Base-by-base conservation (phyloP, 2,113 vertebrate species). In the Ophiodon elongatus region DNA sequence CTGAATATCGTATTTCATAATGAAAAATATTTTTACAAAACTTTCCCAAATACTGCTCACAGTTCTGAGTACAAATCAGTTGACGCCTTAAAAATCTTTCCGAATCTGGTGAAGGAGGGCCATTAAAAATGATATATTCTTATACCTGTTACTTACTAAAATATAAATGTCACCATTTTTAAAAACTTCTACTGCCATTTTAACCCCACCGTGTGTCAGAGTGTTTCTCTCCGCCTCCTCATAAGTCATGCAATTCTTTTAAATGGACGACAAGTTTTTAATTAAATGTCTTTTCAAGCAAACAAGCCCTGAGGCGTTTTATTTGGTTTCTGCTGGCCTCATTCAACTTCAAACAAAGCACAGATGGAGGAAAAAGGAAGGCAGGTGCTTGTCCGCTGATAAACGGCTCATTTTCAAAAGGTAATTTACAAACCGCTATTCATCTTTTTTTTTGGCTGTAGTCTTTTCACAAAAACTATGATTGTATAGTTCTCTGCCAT, bases 321-420 rank as follows among this genome's bases (percentile, higher is more conserved):
- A 84, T 92, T 90, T 90, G 84, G 72, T 41, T 69, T 77, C 60
- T 76, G 76, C 39, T 31, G 3, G 47, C 67, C 45, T 79, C 77
- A 82, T 90, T 91, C 77, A 80, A 84, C 82, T 69, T 91, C 89
- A 89, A 87, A 88, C 87, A 89, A 91, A 92, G 85, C 85, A 82
- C 88, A 83, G 89, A 85, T 85, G 87, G 88, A 89, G 73, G 11
- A 57, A 69, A 29, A 25, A 39, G 71, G 73, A 43, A 75, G 82
- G 82, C 85, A 89, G 85, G 82, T 89, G 91, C 80, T 50, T 1
- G 67, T 70, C 64, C 60, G 78, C 50, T 52, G 77, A 90, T 84
- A 87, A 91, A 82, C 69, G 64, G n/a, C 41, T 87, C 21, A 59
- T 85, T 76, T 59, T 85, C 35, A 71, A 85, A 89, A 76, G 25